phyloP scores from a whole-genome alignment of 2,888 invertebrate species.

The Hoplodrina ambigua region DNA sequence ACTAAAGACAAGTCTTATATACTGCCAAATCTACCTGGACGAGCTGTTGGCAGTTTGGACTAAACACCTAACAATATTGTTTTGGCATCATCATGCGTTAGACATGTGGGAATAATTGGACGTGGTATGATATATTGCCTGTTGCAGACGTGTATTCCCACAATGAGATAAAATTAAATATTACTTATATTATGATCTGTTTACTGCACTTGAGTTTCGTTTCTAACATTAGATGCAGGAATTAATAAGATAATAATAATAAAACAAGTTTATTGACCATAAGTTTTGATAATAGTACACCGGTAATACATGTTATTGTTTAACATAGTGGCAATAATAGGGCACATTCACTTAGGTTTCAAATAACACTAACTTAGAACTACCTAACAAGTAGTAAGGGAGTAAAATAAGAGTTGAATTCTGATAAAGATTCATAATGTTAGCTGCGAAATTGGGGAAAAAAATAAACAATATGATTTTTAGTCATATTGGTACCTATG shows the following conservation, averaged over 20 bases:
- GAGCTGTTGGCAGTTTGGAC: conserved; percentile 56
- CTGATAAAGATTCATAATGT: too few species aligned
- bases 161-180: conserved; percentile 31
- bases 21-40: conserved; percentile 43
- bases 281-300: too few species aligned
- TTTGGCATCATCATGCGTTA: conserved; percentile 50
- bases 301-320: too few species aligned
- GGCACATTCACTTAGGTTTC: too few species aligned
- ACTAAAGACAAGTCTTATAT: conserved; percentile 6
- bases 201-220: conserved; percentile 13
- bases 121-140: conserved; percentile 47
- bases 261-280: too few species aligned
- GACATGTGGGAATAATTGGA: conserved; percentile 63
- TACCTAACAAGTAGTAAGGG: too few species aligned
- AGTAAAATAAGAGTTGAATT: too few species aligned
- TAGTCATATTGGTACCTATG: too few species aligned
- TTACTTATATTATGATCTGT: conserved; percentile 33
- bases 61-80: conserved; percentile 43
- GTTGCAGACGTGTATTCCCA: conserved; percentile 20
- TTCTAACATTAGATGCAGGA: conserved; percentile 5
- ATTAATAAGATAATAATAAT: conserved; percentile 1
- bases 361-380: too few species aligned
- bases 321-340: too few species aligned
- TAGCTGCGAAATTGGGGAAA: too few species aligned
- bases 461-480: too few species aligned